A percentile compares a stretch with the other conserved stretches of the same genome.
These are phyloP conservation scores for Hyaena hyaena DNA, from an alignment of 2,113 vertebrate species.

Conservation along the genomic window DNA sequence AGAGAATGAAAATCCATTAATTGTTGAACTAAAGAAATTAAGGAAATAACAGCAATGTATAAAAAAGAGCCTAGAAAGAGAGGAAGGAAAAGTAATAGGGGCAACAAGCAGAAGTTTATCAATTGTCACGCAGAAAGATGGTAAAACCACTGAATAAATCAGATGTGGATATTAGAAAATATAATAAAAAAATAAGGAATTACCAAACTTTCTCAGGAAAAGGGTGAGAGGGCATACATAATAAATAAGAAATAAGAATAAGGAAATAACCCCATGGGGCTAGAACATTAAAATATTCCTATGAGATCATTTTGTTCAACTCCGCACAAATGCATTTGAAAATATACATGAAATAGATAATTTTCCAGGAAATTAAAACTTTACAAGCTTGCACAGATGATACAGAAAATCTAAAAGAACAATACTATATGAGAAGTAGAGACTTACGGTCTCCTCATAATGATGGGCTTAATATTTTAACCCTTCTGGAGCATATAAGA, in stretches of 20 bases:
- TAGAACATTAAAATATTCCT: background rate
- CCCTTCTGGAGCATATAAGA: background rate
- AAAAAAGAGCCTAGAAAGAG: background rate
- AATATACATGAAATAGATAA: background rate
- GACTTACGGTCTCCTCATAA: background rate
- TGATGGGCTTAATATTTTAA: background rate
- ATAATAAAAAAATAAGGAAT: background rate
- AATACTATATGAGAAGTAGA: background rate
- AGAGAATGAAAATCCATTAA: background rate
- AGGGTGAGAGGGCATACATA: background rate
- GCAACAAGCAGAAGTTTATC: background rate
- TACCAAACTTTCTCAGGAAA: background rate
- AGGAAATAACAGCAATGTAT: background rate
- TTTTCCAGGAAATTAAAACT: background rate
- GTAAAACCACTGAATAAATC: background rate
- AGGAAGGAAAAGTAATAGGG: background rate
- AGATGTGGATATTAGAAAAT: background rate
- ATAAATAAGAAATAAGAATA: background rate
- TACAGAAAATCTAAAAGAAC: background rate
- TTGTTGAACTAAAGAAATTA: background rate
- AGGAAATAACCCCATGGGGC: background rate
- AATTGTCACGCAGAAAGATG: background rate
- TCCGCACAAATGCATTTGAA: background rate
- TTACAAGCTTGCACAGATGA: background rate
- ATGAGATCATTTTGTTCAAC: background rate